Evolutionary conservation across 2,797 vertebrate species (phyloP).

Genomic region (Ceryle rudis): DNA sequence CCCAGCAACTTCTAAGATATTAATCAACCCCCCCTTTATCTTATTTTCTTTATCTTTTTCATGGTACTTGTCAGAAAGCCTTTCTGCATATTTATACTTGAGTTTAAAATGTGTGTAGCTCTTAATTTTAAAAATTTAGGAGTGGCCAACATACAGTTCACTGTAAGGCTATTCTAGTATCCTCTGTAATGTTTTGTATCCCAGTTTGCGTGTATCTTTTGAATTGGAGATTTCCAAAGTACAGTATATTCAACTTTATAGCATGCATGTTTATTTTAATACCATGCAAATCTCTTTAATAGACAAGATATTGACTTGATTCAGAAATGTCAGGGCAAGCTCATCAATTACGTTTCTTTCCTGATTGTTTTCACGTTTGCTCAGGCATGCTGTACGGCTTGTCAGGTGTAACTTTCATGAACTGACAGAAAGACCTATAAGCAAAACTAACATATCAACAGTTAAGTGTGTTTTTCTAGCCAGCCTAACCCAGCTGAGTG

Average conservation of each 20-base stretch:
- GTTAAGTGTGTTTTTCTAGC: not conserved
- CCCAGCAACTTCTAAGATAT: not conserved
- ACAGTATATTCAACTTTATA: not conserved
- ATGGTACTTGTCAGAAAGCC: not conserved
- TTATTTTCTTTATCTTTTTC: not conserved
- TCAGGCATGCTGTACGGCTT: not conserved
- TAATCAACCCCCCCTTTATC: not conserved
- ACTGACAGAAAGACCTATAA: not conserved
- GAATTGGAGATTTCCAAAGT: not conserved
- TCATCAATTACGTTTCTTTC: not conserved
- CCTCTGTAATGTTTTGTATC: not conserved
- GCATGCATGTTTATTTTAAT: not conserved
- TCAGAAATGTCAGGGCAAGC: not conserved
- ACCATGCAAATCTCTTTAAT: not conserved
- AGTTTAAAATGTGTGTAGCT: not conserved
- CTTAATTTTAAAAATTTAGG: not conserved
- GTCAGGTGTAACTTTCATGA: not conserved
- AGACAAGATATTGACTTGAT: not conserved
- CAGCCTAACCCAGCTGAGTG: not conserved
- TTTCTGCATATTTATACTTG: not conserved
- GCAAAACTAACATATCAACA: not conserved
- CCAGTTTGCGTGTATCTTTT: not conserved
- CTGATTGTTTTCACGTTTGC: not conserved
- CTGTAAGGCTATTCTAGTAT: not conserved
- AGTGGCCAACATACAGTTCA: not conserved